Base-by-base conservation (phyloP, 2,888 invertebrate genomes). In the Tillus elongatus region DNA sequence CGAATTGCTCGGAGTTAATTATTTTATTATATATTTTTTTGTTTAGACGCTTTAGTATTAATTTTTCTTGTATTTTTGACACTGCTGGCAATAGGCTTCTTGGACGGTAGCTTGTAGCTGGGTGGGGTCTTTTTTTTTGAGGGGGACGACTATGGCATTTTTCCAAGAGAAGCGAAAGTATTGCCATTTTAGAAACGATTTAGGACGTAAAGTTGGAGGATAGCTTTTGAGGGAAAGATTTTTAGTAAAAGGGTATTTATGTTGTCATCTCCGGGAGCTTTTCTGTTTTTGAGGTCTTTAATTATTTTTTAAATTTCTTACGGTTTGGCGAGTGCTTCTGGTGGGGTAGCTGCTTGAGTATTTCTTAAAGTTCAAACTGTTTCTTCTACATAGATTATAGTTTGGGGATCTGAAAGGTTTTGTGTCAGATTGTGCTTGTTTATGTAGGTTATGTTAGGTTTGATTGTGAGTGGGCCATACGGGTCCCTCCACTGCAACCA, bases 51-150 rank as follows among this genome's bases (percentile, higher is more conserved):
- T 13, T 31, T 12, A 40, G 11, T 8, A 50, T 32, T 9, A 51
- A 32, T 37, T 37, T 45, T 39, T 58, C 53, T 3, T 46, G 31
- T 3, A 51, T 11, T 35, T 54, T 52, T 14, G 44, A 36, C 8
- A 49, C 14, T 2, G 37, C 30, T 10, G 13, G 30, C 0, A 49
- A 33, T 2, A 49, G 35, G 30, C 44, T 46, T 2, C 48, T 52
- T 1, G 49, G 50, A 9, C 50, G 13, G 33, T 48, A 50, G 31
- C 38, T 51, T 28, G 42, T 28, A 2, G 46, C 40, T 12, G 11
- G n/a, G 9, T 4, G 4, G 9, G 29, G 27, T 33, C 36, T 3
- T 39, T 44, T 47, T 46, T 46, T 2, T 29, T 37, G 2, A 48
- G 39, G 0, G 44, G 41, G 8, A 46, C 37, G 13, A 45, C 33